Conservation (phyloP, 2,888 invertebrate species). For the Sinopyrophorus schimmeli region DNA sequence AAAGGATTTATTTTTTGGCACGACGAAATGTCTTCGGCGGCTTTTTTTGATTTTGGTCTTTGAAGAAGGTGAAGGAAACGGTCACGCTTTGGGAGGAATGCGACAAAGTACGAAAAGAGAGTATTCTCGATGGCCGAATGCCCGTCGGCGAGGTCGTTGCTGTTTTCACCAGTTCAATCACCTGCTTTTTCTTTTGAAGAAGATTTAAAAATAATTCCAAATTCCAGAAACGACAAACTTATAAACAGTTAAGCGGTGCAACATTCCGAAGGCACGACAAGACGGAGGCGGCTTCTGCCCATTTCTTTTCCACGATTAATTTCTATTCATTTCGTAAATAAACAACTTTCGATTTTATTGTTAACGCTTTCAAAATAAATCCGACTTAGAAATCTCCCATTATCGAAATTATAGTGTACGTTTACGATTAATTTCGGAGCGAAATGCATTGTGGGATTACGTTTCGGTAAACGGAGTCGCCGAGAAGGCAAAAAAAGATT, state of each 20-base stretch:
- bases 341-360: constrained; percentile 9
- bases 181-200: constrained; percentile 13
- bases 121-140: constrained; percentile 12
- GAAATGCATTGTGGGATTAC: no score
- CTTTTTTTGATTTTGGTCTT: neutral
- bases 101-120: constrained; percentile 15
- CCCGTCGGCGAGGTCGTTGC: constrained; percentile 21
- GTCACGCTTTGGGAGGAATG: constrained; percentile 3
- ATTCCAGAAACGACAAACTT: constrained; percentile 14
- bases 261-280: constrained; percentile 9
- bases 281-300: no score
- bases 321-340: no score
- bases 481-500: no score
- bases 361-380: constrained; percentile 3
- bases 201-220: constrained; percentile 13
- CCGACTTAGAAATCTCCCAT: no score
- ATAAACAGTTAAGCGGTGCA: constrained; percentile 8
- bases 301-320: no score
- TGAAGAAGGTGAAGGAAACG: neutral
- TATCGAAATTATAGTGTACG: no score
- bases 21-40: neutral
- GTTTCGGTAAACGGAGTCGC: no score
- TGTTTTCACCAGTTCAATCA: constrained; percentile 22
- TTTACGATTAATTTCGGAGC: no score
- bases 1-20: neutral